Percentiles rank a stretch among this genome's conserved stretches.
phyloP scores from a whole-genome alignment of 2,888 invertebrate species.

The Drosophila meridiana region DNA sequence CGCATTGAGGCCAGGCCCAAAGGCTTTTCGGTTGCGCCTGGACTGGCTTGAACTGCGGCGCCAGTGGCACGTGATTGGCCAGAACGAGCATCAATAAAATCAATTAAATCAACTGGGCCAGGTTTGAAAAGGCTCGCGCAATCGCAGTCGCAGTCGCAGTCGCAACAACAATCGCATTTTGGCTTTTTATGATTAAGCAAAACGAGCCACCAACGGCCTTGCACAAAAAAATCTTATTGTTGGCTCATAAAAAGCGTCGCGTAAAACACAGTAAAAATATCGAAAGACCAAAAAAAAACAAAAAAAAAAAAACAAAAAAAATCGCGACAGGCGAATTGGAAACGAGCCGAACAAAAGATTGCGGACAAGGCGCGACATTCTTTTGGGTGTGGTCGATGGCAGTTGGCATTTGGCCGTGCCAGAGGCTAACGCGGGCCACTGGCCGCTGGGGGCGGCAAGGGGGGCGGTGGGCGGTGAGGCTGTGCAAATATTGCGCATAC shows the following conservation, averaged over 20 bases:
- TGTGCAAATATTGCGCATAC: constrained; percentile 58
- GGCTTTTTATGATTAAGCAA: constrained; percentile 43
- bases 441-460: not conserved
- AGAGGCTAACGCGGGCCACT: constrained; percentile 17
- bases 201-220: constrained; percentile 59
- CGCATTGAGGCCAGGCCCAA: constrained; percentile 34
- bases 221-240: constrained; percentile 54
- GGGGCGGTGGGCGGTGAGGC: not conserved
- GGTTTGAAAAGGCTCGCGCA: constrained; percentile 44
- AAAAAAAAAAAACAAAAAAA: constrained; percentile 21
- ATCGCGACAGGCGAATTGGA: constrained; percentile 30
- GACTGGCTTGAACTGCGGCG: constrained; percentile 23
- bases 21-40: constrained; percentile 40
- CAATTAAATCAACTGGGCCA: constrained; percentile 53
- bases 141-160: constrained; percentile 18
- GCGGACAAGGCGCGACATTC: constrained; percentile 48
- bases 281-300: constrained; percentile 15
- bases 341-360: constrained; percentile 50
- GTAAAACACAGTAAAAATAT: constrained; percentile 39
- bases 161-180: constrained; percentile 24
- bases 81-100: constrained; percentile 39
- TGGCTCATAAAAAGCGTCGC: constrained; percentile 49
- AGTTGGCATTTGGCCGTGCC: constrained; percentile 1
- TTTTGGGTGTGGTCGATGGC: constrained; percentile 49
- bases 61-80: constrained; percentile 43